Percentiles rank a stretch among this genome's conserved stretches.
Conservation (phyloP, 2,888 invertebrate genomes). For the Stenichneumon culpator region DNA sequence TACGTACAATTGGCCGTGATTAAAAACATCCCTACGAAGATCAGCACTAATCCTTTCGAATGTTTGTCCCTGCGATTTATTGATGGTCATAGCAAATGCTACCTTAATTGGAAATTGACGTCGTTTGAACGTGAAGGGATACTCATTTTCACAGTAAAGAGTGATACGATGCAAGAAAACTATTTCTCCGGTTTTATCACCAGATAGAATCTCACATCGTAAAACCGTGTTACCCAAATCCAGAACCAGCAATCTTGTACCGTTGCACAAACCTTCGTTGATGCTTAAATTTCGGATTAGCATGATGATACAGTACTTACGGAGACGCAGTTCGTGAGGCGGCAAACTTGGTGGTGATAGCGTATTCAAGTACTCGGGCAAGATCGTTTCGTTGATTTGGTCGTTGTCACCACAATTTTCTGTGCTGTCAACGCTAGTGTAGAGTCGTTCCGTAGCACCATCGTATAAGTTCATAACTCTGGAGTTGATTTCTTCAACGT, state of each 20-base stretch:
- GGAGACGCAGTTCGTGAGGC: too few species aligned
- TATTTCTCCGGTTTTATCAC: conserved; percentile 36
- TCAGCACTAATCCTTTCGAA: conserved; percentile 62
- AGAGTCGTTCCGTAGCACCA: too few species aligned
- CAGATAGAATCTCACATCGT: conserved; percentile 24
- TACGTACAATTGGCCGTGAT: conserved; percentile 70
- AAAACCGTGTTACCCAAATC: conserved; percentile 38
- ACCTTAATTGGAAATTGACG: conserved; percentile 69
- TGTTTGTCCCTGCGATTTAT: conserved; percentile 68
- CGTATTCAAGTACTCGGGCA: conserved; percentile 62
- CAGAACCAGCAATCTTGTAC: conserved; percentile 54
- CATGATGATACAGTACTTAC: too few species aligned
- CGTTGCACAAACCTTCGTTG: neutral
- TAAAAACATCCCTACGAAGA: conserved; percentile 63
- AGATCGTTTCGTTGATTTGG: conserved; percentile 46
- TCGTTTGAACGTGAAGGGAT: neutral
- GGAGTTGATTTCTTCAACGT: too few species aligned
- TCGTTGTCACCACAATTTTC: conserved; percentile 55
- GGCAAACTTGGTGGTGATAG: too few species aligned
- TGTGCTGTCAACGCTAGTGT: conserved; percentile 1
- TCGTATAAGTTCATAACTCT: too few species aligned
- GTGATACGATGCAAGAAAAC: conserved; percentile 50
- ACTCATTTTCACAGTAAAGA: conserved; percentile 33
- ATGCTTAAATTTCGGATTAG: too few species aligned
- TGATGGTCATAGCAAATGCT: conserved; percentile 71